Evolutionary conservation across 2,888 invertebrate species (phyloP).

Genomic region (Nomada fabriciana): DNA sequence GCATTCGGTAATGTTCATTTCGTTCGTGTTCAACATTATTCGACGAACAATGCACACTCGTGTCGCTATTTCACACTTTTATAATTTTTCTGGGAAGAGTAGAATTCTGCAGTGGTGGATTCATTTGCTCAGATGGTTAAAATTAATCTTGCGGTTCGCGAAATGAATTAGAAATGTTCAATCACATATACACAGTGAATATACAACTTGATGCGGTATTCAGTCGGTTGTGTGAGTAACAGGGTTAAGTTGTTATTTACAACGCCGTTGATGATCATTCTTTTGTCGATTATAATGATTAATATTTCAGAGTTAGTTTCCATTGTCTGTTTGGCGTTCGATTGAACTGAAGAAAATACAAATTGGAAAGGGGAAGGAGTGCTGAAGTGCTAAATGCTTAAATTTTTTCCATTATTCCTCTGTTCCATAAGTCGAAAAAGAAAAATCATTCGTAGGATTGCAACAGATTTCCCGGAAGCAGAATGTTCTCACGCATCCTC

Average conservation of each 20-base stretch:
- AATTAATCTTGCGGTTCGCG: too few relatives aligned
- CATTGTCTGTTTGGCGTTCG: background rate
- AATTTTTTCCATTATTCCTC: background rate
- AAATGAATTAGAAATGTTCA: too few relatives aligned
- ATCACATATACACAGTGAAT: too few relatives aligned
- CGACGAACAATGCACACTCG: conserved; percentile 29
- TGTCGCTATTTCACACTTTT: background rate
- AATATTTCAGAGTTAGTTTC: too few relatives aligned
- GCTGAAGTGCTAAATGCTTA: background rate
- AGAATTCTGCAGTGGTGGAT: background rate
- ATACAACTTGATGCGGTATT: too few relatives aligned
- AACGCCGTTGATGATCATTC: too few relatives aligned
- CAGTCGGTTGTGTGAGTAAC: too few relatives aligned
- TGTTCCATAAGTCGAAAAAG: background rate
- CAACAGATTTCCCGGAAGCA: conserved; percentile 7
- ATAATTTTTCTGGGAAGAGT: background rate
- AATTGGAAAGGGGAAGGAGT: background rate
- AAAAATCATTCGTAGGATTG: conserved; percentile 2
- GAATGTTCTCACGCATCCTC: background rate
- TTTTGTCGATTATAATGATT: too few relatives aligned
- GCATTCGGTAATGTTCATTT: conserved; percentile 21
- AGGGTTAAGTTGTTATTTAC: too few relatives aligned
- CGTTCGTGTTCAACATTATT: conserved; percentile 48
- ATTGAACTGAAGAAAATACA: background rate
- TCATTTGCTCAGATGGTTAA: too few relatives aligned